Base-by-base conservation (phyloP, 2,113 vertebrate species). In the Ceyx cyanopectus region DNA sequence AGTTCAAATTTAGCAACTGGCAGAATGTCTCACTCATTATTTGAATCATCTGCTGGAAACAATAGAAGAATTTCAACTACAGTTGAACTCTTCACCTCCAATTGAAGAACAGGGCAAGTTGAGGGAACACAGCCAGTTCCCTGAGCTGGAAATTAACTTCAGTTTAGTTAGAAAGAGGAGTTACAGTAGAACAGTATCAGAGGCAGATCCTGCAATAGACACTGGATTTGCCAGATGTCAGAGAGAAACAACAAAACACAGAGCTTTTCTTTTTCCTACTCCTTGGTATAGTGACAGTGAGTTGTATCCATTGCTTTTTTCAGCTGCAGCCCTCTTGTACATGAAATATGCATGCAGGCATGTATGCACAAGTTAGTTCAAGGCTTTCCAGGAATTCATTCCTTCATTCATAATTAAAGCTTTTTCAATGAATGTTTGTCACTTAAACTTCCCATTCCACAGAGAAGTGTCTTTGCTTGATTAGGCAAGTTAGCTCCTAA, bases 1-100 rank as follows among this genome's bases (percentile, higher is more conserved):
- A 80, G 60, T 62, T 76, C 63, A 85, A 32, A 91, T 82, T 92
- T 82, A 89, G 67, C 45, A 76, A 54, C 29, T 92, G 84, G 65
- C 81, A 90, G 40, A 91, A 91, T 9, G 56, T 67, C 63, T 92
- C 62, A 54, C 74, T 93, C 56, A 70, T 94, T 94, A 92, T 62
- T 91, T 95, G 93, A 96, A 73, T 89, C 87, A 85, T 32, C 84
- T 94, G 85, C 74, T 89, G 50, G 70, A 91, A 96, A 95, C 94
- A 95, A 94, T 82, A 68, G 81, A 69, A 82, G 58, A 92, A 82
- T 89, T 91, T 87, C 32, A 91, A 61, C 67, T 92, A 54, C 32
- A 92, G 66, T 77, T 94, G 87, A 96, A 92, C 94, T 79, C 45
- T 92, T 92, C 81, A 92, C 91, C 81, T 82, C 12, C 45, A 79